These are phyloP conservation scores for Pelusios castaneus DNA, from an alignment of 2,113 vertebrate genomes.

Conservation along the genomic window DNA sequence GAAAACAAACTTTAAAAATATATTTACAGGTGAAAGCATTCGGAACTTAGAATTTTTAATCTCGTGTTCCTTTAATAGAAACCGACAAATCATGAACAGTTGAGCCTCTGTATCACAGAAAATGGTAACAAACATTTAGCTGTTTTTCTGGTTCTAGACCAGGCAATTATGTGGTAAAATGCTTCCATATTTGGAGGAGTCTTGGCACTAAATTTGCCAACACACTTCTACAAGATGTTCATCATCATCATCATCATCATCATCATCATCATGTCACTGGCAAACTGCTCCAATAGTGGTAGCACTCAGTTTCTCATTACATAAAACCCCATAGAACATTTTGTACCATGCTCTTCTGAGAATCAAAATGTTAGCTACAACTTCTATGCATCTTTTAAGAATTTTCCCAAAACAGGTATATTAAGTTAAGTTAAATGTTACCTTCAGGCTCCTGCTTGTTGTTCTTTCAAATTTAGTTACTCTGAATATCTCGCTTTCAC, in stretches of 20 bases:
- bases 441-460: background rate
- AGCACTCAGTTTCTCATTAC: background rate
- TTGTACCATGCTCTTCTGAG: background rate
- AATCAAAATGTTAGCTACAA: background rate
- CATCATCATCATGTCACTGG: background rate
- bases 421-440: background rate
- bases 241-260: background rate
- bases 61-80: background rate
- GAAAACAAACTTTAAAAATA: background rate
- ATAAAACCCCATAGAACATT: background rate
- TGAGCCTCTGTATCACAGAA: background rate
- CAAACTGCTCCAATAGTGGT: background rate
- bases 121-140: background rate
- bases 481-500: background rate
- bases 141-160: background rate
- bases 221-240: fast-evolving
- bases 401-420: background rate
- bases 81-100: background rate
- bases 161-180: background rate
- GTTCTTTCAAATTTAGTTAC: background rate
- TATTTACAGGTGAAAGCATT: fast-evolving
- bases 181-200: background rate
- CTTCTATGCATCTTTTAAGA: background rate
- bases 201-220: background rate
- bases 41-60: background rate